Base-by-base conservation (phyloP, 2,113 vertebrate species). In the Muntiacus reevesi region DNA sequence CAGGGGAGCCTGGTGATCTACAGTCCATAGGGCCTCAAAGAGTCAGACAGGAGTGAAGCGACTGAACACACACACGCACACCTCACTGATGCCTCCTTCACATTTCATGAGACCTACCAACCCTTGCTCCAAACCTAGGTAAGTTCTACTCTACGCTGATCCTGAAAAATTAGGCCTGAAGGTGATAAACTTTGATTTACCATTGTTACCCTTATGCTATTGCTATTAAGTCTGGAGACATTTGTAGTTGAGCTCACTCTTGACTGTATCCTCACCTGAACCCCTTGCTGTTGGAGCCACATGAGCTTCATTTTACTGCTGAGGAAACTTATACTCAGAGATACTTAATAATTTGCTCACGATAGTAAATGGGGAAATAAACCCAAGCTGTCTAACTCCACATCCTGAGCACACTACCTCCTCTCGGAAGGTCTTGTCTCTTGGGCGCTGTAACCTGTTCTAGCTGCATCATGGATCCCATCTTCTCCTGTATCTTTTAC, bases 161-260 rank as follows among this genome's bases (percentile, higher is more conserved):
- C 30, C 10, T 16, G 16, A 60, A 54, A 6, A 59, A 13, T 3
- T 30, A 36, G 85, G 23, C 3, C 25, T 60, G 21, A 74, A 94
- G n/a, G 17, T 83, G 4, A 17, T 21, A 45, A 64, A 45, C 2
- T 23, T 47, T 28, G 2, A 28, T 2, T 55, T 50, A 23, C 21
- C 16, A 57, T 40, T 6, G 27, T 27, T 45, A 30, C 1, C 10
- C 11, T 4, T 2, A 15, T 4, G 2, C 1, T 1, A 40, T 9
- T 55, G 1, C 27, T 13, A 12, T 55, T n/a, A 71, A 82, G 52
- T 12, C n/a, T 40, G 30, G 54, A 14, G 2, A 78, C 30, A 11
- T 27, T 36, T 59, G 3, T 2, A 60, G 12, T 14, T 19, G 25
- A 83, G 19, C 6, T 8, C 23, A 50, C 5, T n/a, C 9, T 19